These are phyloP conservation scores for Notodonta dromedarius DNA, from an alignment of 2,888 invertebrate species.

Conservation along the genomic window DNA sequence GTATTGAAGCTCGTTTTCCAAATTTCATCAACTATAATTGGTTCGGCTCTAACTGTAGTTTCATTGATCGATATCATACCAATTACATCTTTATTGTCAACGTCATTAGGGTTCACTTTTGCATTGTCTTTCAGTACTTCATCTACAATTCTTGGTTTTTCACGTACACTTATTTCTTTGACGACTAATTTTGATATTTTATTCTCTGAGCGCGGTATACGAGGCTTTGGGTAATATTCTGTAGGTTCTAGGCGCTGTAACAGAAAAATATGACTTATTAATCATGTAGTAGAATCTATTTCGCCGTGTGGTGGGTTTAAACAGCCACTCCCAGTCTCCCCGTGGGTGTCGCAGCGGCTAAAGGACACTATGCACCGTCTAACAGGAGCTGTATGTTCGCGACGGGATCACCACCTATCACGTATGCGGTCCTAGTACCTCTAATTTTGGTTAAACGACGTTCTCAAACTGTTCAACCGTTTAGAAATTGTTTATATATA, in stretches of 20 bases:
- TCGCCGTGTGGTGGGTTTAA: no score
- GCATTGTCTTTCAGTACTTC: constrained; percentile 48
- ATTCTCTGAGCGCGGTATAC: constrained; percentile 17
- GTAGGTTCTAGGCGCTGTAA: constrained; percentile 45
- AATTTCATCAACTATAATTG: constrained; percentile 18
- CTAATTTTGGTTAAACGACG: no score
- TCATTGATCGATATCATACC: constrained; percentile 12
- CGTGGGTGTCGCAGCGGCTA: no score
- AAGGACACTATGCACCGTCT: no score
- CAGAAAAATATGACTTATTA: constrained; percentile 8
- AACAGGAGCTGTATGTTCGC: no score
- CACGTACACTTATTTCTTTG: constrained; percentile 21
- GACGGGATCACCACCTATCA: no score
- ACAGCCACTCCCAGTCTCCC: no score
- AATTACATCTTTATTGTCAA: constrained; percentile 20
- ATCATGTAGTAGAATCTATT: not conserved
- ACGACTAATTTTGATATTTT: constrained; percentile 26
- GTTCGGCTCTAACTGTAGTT: constrained; percentile 14
- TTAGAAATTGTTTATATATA: no score
- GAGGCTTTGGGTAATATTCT: constrained; percentile 14
- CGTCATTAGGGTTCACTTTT: constrained; percentile 15
- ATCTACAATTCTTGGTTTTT: constrained; percentile 55
- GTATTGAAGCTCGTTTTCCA: constrained; percentile 13
- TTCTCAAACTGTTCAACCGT: no score
- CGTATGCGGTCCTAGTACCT: no score